Evolutionary conservation across 1,140 invertebrate species (phyloP).

Genomic region (Lepidostoma basale): DNA sequence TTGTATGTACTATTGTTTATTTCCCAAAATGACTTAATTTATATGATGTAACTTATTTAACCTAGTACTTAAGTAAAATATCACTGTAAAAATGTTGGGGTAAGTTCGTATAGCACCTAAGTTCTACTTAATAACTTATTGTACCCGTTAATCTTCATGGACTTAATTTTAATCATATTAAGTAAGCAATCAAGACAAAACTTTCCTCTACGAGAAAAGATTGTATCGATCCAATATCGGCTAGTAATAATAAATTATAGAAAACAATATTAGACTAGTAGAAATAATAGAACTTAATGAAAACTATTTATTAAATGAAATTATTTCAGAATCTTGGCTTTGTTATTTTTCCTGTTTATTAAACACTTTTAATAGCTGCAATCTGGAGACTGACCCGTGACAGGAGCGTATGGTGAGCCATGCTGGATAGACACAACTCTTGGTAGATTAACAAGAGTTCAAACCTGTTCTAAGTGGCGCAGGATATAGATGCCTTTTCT

Average conservation of each 20-base stretch:
- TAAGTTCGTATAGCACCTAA: slow-evolving; percentile 27
- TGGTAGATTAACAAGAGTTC: no score
- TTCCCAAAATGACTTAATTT: neutral
- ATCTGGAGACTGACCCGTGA: no score
- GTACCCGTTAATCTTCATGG: slow-evolving; percentile 6
- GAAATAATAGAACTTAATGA: slow-evolving; percentile 44
- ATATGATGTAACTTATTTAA: slow-evolving; percentile 6
- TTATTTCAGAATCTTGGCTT: slow-evolving; percentile 35
- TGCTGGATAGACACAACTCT: no score
- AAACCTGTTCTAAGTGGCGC: no score
- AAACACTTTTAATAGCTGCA: no score
- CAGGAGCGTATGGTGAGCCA: no score
- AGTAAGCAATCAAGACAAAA: slow-evolving; percentile 8
- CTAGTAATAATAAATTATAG: slow-evolving; percentile 41
- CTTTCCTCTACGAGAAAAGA: slow-evolving; percentile 45
- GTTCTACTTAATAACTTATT: slow-evolving; percentile 23
- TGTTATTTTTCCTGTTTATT: no score
- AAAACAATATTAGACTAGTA: slow-evolving; percentile 46
- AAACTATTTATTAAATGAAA: slow-evolving; percentile 47
- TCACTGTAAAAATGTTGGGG: slow-evolving; percentile 28
- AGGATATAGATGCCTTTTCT: no score
- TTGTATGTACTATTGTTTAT: no score
- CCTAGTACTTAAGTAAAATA: slow-evolving; percentile 34
- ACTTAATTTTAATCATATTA: neutral
- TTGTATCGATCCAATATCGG: slow-evolving; percentile 35